Evolutionary conservation across 2,113 vertebrate species (phyloP).

Genomic region (Cyprinodon brontotheroides): DNA sequence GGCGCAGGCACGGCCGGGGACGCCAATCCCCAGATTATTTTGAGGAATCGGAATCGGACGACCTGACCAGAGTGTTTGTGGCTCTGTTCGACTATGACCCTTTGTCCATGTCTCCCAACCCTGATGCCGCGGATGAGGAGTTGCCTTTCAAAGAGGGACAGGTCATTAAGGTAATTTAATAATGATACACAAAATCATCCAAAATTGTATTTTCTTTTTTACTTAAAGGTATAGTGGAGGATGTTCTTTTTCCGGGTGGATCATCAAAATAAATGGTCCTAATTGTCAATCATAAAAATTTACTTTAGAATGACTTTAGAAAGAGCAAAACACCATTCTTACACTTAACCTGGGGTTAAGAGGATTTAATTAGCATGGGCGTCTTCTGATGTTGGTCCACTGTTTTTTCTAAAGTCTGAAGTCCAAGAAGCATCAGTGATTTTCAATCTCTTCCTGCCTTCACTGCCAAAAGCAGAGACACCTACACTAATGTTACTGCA

Average conservation of each 20-base stretch:
- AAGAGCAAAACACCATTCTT: background rate
- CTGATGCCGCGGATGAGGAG: conserved; percentile 93
- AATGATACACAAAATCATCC: background rate
- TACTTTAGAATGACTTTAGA: background rate
- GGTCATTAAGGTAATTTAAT: conserved; percentile 89
- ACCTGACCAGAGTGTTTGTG: conserved; percentile 89
- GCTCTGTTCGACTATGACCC: conserved; percentile 97
- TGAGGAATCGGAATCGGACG: conserved; percentile 90
- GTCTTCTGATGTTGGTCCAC: background rate
- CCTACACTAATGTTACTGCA: background rate
- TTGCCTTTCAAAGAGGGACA: conserved; percentile 97
- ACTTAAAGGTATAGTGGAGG: no score
- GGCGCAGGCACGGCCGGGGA: conserved; percentile 73
- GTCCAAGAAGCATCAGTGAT: background rate
- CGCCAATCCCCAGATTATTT: conserved; percentile 88
- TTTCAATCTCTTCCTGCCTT: background rate
- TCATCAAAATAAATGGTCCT: no score
- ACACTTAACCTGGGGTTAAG: background rate
- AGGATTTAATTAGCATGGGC: background rate
- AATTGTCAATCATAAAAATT: no score
- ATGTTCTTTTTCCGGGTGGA: no score
- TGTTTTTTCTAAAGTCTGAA: background rate
- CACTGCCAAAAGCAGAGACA: background rate
- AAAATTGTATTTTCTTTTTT: background rate
- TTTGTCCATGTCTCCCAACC: conserved; percentile 96